These are phyloP conservation scores for Diplodus sargus DNA, from an alignment of 2,797 vertebrate species.

Conservation along the genomic window DNA sequence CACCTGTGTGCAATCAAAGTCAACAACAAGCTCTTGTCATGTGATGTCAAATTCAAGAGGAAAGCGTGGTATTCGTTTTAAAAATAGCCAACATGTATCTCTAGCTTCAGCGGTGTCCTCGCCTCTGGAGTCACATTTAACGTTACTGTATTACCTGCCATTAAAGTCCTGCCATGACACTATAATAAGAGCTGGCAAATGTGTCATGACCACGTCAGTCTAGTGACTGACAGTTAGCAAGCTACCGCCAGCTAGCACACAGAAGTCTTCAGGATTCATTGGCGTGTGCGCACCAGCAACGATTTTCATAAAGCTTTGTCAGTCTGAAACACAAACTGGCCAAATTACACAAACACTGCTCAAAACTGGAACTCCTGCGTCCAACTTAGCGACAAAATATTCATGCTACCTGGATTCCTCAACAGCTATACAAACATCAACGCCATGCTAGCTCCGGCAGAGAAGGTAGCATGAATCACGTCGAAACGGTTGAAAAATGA, in stretches of 20 bases:
- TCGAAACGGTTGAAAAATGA: not conserved
- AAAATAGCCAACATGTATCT: not conserved
- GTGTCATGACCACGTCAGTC: too few species aligned
- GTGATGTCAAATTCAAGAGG: not conserved
- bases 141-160: not conserved
- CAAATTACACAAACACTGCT: too few species aligned
- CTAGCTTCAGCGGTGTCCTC: not conserved
- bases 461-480: slow-evolving; percentile 14
- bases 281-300: not conserved
- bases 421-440: not conserved
- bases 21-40: too few species aligned
- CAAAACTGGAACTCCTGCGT: accelerated
- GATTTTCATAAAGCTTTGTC: accelerated
- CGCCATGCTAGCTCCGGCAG: not conserved
- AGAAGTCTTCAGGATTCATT: not conserved
- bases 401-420: accelerated
- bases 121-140: too few species aligned
- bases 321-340: accelerated
- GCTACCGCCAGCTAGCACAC: slow-evolving; percentile 8
- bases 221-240: not conserved
- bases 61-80: too few species aligned
- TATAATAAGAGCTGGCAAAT: not conserved
- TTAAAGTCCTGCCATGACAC: not conserved
- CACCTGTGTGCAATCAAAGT: too few species aligned
- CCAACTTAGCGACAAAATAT: not conserved